Conservation (phyloP, 1,140 invertebrate genomes). For the Trachymyrmex septentrionalis region DNA sequence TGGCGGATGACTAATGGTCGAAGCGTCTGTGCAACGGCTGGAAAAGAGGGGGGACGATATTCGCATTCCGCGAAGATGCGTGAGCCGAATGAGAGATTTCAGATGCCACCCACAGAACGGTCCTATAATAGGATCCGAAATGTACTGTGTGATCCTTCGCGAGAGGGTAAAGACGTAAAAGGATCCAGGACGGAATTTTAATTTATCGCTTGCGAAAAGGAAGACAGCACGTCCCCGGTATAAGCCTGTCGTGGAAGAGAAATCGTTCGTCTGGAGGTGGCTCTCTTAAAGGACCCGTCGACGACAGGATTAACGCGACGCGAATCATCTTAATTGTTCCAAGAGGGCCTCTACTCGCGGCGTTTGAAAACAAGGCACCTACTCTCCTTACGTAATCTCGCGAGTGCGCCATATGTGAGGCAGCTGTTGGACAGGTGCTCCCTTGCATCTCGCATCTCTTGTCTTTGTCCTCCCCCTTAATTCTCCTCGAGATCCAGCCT, state of each 20-base stretch:
- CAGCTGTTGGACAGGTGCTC: slow-evolving; percentile 77
- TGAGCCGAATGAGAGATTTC: slow-evolving; percentile 63
- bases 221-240: too few relatives aligned
- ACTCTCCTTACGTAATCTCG: slow-evolving; percentile 74
- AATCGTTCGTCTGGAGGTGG: not conserved
- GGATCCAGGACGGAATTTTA: not conserved
- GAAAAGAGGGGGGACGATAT: slow-evolving; percentile 48
- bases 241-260: too few relatives aligned
- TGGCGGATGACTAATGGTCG: slow-evolving; percentile 75
- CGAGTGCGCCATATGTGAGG: slow-evolving; percentile 69
- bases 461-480: slow-evolving; percentile 61
- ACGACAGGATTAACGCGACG: not conserved
- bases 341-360: not conserved
- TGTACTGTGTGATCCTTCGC: not conserved
- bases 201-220: not conserved
- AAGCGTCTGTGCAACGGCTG: slow-evolving; percentile 37
- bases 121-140: slow-evolving; percentile 1
- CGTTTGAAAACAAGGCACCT: slow-evolving; percentile 65
- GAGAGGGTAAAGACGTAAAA: not conserved
- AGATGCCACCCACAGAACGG: slow-evolving; percentile 37
- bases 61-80: slow-evolving; percentile 70
- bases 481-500: slow-evolving; percentile 15
- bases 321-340: slow-evolving; percentile 28
- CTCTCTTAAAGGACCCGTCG: not conserved
- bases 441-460: slow-evolving; percentile 61